phyloP scores from a whole-genome alignment of 1,140 invertebrate species.

The Centruroides sculpturatus region DNA sequence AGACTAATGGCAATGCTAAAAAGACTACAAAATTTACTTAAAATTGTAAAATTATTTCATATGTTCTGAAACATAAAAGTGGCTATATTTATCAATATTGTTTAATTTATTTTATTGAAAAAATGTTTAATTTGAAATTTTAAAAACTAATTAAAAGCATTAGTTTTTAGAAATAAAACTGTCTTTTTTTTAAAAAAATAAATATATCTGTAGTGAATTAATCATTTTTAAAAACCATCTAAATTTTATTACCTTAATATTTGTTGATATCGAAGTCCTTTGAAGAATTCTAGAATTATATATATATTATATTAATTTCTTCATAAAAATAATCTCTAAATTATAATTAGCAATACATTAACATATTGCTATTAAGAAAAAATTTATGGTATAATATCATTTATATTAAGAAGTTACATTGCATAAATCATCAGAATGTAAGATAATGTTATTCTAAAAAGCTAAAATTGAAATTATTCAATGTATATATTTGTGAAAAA shows the following conservation, averaged over 20 bases:
- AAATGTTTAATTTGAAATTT: neutral
- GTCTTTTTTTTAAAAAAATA: neutral
- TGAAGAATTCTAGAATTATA: slow-evolving; percentile 18
- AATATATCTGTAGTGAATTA: neutral
- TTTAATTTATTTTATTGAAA: neutral
- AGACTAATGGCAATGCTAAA: too few relatives aligned
- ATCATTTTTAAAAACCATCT: neutral
- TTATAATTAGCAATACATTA: too few relatives aligned
- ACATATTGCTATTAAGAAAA: too few relatives aligned
- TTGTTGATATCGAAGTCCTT: slow-evolving; percentile 17
- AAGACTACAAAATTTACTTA: too few relatives aligned
- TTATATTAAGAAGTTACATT: too few relatives aligned
- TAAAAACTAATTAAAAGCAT: neutral
- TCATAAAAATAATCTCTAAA: neutral
- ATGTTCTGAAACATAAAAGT: too few relatives aligned
- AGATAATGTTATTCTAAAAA: too few relatives aligned
- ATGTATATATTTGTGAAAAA: too few relatives aligned
- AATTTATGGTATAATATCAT: too few relatives aligned
- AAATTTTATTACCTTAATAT: slow-evolving; percentile 42
- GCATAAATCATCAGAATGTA: too few relatives aligned
- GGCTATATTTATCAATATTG: neutral
- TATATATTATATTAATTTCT: neutral
- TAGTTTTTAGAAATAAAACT: neutral
- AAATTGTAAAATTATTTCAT: too few relatives aligned
- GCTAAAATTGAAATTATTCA: too few relatives aligned